A percentile compares a stretch with the other conserved stretches of the same genome.
Evolutionary conservation across 35 echinoderm and acorn worm genomes (phyloP).

Genomic region (Anneissia japonica): DNA sequence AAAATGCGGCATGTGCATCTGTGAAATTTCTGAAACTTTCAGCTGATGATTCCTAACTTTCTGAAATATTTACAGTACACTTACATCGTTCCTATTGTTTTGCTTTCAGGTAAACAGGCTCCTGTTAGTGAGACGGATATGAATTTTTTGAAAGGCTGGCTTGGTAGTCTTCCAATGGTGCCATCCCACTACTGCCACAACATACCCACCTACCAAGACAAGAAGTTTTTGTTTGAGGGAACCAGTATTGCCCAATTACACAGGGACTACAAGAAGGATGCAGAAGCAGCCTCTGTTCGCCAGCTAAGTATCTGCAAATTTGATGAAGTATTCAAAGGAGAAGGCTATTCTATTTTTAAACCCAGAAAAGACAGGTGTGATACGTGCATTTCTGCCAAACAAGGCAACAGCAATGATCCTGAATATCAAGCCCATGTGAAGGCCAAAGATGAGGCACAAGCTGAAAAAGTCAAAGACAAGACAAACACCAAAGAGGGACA

Average conservation of each 20-base stretch:
- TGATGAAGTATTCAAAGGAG: neutral
- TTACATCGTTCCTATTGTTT: too few species aligned
- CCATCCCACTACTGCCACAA: constrained; percentile 15
- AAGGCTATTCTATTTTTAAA: constrained; percentile 5
- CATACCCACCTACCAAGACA: constrained; percentile 5
- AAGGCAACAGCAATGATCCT: neutral
- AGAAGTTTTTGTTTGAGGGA: constrained; percentile 16
- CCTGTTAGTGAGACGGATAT: neutral
- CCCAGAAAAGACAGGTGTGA: constrained; percentile 17
- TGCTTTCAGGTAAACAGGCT: constrained; percentile 6
- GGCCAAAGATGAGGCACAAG: neutral
- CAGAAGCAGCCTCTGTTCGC: neutral
- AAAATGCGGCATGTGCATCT: too few species aligned
- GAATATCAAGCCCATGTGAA: neutral
- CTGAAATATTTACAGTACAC: too few species aligned
- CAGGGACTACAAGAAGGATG: neutral
- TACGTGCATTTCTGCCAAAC: neutral
- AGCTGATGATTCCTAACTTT: too few species aligned
- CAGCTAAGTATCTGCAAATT: neutral
- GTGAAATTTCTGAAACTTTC: too few species aligned
- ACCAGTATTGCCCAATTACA: constrained; percentile 6
- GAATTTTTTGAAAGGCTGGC: neutral
- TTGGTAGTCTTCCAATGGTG: constrained; percentile 3
- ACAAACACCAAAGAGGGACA: constrained; percentile 1
- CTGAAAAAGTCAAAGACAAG: neutral